Conservation (phyloP, 2,888 invertebrate species). For the Drosophila mulleri region DNA sequence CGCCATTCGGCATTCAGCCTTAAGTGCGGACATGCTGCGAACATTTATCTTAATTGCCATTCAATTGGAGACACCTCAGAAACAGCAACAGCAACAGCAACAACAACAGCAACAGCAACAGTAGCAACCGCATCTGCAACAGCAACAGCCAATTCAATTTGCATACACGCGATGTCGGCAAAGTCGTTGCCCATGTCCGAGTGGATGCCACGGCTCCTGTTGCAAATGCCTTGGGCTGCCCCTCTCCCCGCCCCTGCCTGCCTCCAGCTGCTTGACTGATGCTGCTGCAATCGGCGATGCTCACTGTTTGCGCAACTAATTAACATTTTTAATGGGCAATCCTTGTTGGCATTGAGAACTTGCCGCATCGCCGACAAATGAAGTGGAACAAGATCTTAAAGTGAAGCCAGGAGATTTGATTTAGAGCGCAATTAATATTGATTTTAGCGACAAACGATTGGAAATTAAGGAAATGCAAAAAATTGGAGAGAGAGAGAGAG, state of each 20-base stretch:
- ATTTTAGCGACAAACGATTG: slow-evolving; percentile 11
- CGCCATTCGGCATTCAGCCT: slow-evolving; percentile 26
- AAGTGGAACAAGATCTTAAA: slow-evolving; percentile 56
- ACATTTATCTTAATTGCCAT: slow-evolving; percentile 78
- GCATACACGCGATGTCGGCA: slow-evolving; percentile 71
- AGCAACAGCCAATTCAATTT: slow-evolving; percentile 61
- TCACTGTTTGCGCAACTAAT: slow-evolving; percentile 79
- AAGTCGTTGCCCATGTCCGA: slow-evolving; percentile 24
- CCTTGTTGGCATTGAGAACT: slow-evolving; percentile 61
- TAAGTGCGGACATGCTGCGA: slow-evolving; percentile 78
- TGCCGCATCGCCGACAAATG: slow-evolving; percentile 49
- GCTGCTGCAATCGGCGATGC: slow-evolving; percentile 69
- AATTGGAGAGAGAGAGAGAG: neutral
- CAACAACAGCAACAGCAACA: neutral
- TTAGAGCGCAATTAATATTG: slow-evolving; percentile 63
- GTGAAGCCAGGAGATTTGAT: slow-evolving; percentile 55
- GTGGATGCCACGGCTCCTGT: slow-evolving; percentile 23
- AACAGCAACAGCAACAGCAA: slow-evolving; percentile 2
- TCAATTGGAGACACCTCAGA: slow-evolving; percentile 70
- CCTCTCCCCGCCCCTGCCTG: neutral
- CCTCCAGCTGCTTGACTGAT: neutral
- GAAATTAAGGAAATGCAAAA: neutral
- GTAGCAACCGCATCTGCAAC: slow-evolving; percentile 21
- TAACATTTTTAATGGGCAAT: slow-evolving; percentile 78
- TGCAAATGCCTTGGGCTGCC: slow-evolving; percentile 8